These are phyloP conservation scores for Tychaedon coryphoeus DNA, from an alignment of 2,113 vertebrate species.

Conservation along the genomic window DNA sequence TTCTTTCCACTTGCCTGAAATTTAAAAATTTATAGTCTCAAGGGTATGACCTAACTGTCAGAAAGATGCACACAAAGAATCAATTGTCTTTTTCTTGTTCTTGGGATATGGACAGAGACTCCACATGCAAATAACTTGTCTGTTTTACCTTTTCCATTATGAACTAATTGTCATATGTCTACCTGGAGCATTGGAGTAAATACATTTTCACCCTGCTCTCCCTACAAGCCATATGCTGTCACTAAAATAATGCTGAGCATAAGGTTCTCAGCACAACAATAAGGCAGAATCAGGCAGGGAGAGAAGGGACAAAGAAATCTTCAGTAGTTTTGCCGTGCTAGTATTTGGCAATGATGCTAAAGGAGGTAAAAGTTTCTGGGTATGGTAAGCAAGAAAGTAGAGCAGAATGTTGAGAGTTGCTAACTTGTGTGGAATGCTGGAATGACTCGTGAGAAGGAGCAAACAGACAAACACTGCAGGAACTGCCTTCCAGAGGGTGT, in stretches of 20 bases:
- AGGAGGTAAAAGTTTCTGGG: neutral
- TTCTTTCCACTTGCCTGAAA: neutral
- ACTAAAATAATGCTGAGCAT: neutral
- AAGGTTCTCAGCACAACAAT: neutral
- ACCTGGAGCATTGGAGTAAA: neutral
- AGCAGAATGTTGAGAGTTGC: neutral
- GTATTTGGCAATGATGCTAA: neutral
- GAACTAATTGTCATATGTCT: neutral
- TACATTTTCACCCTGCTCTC: neutral
- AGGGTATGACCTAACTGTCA: neutral
- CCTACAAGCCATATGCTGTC: neutral
- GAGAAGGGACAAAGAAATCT: neutral
- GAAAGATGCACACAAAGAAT: neutral
- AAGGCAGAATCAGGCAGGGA: neutral
- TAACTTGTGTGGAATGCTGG: neutral
- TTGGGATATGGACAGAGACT: neutral
- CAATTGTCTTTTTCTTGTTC: neutral
- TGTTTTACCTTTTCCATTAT: neutral
- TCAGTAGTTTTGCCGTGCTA: neutral
- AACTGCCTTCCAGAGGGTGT: neutral
- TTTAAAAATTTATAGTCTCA: neutral
- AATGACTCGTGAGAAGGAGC: neutral
- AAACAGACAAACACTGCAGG: neutral
- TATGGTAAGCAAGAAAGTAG: neutral
- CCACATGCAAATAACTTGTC: neutral